Base-by-base conservation (phyloP, 2,888 invertebrate genomes). In the Drosophila greeni region DNA sequence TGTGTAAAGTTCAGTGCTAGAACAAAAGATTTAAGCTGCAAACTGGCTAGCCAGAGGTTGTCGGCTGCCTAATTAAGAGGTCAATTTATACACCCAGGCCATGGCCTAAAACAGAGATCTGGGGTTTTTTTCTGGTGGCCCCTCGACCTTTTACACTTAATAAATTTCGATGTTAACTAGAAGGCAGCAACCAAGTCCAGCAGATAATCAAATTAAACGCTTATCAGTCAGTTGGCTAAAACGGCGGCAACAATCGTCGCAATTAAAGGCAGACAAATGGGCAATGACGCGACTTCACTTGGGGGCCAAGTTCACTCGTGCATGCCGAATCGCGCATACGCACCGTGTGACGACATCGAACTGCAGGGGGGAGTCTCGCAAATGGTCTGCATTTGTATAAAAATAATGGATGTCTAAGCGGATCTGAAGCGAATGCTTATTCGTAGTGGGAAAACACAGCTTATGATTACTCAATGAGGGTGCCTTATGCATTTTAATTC, bases 241-340 rank as follows among this genome's bases (percentile, higher is more conserved):
- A 69, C 14, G 55, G 55, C 61, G 53, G 66, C 66, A 69, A 74
- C 49, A 69, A 75, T 72, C 48, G 61, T 37, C 54, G 48, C 49
- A 74, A 72, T 79, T 74, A 71, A 67, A 47, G 54, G 5, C 47
- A 24, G 54, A 58, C 66, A 67, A 66, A 69, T 72, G 45, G 70
- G 34, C 37, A 45, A 61, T 64, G 59, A 56, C 45, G 33, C 26
- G 53, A 34, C 61, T 54, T 18, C 39, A 47, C 54, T 45, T 45
- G 43, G 42, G 59, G 51, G 65, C 56, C 64, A 66, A 49, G 43
- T 48, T 69, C 65, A 79, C 68, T 79, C 76, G 72, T 79, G 82
- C 80, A 67, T 79, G 66, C 23, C 59, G 58, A 80, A 78, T 79
- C 47, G 66, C 76, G 66, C 40, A 84, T 74, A 84, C 80, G 82